Evolutionary conservation across 2,113 vertebrate species (phyloP).

Genomic region (Narcine bancroftii): DNA sequence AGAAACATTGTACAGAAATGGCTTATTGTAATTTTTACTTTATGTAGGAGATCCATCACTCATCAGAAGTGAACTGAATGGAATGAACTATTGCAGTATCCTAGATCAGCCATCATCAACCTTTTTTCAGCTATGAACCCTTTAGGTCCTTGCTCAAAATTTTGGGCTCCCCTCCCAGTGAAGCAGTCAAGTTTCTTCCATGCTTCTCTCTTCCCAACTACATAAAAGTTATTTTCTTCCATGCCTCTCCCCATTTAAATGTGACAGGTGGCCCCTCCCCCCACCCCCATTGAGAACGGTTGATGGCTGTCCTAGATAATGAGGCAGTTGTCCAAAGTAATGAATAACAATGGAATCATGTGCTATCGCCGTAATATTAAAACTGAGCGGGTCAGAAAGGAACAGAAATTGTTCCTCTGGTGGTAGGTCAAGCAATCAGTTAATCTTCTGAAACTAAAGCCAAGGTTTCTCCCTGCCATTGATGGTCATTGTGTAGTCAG

Average conservation of each 20-base stretch:
- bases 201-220: too few species aligned
- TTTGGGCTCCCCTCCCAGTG: too few species aligned
- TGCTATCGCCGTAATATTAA: not conserved
- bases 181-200: too few species aligned
- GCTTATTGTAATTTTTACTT: not conserved
- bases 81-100: not conserved
- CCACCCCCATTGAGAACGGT: too few species aligned
- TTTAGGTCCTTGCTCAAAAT: too few species aligned
- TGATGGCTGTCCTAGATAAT: too few species aligned
- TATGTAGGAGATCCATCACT: not conserved
- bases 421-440: not conserved
- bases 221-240: too few species aligned
- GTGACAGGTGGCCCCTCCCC: too few species aligned
- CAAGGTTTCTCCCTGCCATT: not conserved
- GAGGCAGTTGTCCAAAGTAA: not conserved
- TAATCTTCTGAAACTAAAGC: slow-evolving; percentile 1
- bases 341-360: not conserved
- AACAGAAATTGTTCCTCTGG: not conserved
- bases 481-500: not conserved
- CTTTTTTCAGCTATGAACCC: too few species aligned
- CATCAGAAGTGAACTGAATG: not conserved
- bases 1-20: not conserved
- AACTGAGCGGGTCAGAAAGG: not conserved
- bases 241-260: too few species aligned
- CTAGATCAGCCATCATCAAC: too few species aligned